Conservation (phyloP, 2,888 invertebrate species). For the Hemithea aestivaria region DNA sequence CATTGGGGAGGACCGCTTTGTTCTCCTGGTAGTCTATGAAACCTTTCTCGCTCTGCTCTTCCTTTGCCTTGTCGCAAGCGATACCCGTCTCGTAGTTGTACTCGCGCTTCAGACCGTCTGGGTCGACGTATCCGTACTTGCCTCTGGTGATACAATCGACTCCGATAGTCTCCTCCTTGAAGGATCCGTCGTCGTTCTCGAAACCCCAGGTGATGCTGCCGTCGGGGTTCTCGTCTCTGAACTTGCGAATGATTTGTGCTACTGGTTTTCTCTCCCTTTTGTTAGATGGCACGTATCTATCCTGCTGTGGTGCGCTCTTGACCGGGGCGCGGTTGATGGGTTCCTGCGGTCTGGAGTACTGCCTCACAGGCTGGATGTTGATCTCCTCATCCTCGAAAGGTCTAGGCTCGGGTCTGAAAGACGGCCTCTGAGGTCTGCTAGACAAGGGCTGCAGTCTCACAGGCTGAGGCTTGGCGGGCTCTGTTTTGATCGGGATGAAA, state of each 20-base stretch:
- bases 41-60: conserved; percentile 78
- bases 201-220: conserved; percentile 93
- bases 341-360: conserved; percentile 67
- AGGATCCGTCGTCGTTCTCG: conserved; percentile 92
- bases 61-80: conserved; percentile 80
- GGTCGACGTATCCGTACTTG: conserved; percentile 91
- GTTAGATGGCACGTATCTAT: conserved; percentile 52
- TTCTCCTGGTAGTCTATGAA: conserved; percentile 87
- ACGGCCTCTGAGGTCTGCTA: conserved; percentile 72
- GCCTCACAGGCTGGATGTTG: conserved; percentile 65
- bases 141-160: conserved; percentile 87
- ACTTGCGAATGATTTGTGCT: conserved; percentile 84
- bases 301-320: conserved; percentile 59
- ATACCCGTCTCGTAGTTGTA: conserved; percentile 91
- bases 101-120: conserved; percentile 89
- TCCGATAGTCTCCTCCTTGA: conserved; percentile 91
- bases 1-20: conserved; percentile 85
- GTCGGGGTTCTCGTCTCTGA: conserved; percentile 88
- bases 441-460: conserved; percentile 68
- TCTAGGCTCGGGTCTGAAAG: conserved; percentile 71
- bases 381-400: conserved; percentile 71
- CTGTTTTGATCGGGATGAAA: conserved; percentile 62
- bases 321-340: conserved; percentile 56
- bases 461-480: conserved; percentile 61
- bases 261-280: conserved; percentile 83